These are phyloP conservation scores for Mesembrinibis cayennensis DNA, from an alignment of 2,113 vertebrate species.

Conservation along the genomic window DNA sequence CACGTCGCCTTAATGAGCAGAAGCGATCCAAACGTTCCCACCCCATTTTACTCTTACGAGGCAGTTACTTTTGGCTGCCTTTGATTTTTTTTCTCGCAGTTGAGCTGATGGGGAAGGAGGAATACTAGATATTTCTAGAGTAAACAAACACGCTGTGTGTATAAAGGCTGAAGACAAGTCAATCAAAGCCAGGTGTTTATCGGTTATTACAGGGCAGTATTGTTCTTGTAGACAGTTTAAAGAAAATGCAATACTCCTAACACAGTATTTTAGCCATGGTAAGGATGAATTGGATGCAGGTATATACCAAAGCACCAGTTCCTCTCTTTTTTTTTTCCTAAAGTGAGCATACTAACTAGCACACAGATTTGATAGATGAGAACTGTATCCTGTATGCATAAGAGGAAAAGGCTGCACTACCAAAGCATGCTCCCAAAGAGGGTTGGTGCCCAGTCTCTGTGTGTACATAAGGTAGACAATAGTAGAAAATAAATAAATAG, in stretches of 20 bases:
- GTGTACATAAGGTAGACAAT: background rate
- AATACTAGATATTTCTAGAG: background rate
- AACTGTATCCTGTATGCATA: background rate
- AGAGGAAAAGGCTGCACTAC: background rate
- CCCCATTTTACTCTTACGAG: background rate
- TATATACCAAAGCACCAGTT: background rate
- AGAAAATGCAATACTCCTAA: background rate
- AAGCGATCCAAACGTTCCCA: background rate
- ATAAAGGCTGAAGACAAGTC: background rate
- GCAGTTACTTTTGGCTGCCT: background rate
- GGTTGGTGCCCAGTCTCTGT: background rate
- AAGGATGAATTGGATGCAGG: background rate
- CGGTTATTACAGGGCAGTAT: background rate
- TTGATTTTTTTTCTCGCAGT: background rate
- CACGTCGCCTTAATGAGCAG: background rate
- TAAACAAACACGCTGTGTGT: background rate
- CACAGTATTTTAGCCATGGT: background rate
- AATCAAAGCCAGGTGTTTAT: background rate
- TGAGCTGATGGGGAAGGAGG: background rate
- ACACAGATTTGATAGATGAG: background rate
- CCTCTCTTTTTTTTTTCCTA: background rate
- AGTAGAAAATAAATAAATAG: background rate
- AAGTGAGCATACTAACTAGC: background rate
- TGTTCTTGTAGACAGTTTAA: background rate
- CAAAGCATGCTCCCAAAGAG: background rate